phyloP scores from a whole-genome alignment of 2,113 vertebrate genomes.

The Ptilorrhoa leucosticta region DNA sequence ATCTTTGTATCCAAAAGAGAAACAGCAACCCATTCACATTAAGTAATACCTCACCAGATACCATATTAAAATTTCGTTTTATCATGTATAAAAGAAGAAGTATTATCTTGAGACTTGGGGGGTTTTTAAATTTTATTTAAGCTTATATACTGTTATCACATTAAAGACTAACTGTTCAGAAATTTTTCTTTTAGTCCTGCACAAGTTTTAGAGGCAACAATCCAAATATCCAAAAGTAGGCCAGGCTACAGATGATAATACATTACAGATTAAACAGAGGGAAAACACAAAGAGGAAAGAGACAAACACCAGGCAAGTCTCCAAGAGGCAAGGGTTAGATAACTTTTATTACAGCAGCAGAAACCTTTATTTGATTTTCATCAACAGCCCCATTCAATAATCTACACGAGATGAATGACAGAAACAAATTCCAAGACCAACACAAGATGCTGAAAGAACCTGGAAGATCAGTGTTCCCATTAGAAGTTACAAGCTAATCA shows the following conservation, averaged over 20 bases:
- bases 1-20: background rate
- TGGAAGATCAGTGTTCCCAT: conserved; percentile 21
- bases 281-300: conserved; percentile 35
- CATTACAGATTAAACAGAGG: background rate
- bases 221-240: background rate
- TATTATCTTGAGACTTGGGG: background rate
- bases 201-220: background rate
- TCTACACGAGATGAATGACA: background rate
- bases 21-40: background rate
- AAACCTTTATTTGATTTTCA: conserved; percentile 50
- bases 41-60: background rate
- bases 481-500: background rate
- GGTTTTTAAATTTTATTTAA: background rate
- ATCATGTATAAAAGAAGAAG: background rate
- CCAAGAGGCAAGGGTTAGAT: conserved; percentile 18
- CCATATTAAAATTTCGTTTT: background rate
- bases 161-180: background rate
- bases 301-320: conserved; percentile 45
- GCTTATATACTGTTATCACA: background rate
- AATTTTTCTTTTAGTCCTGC: background rate
- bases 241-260: background rate
- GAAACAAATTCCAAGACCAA: conserved; percentile 27
- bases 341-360: conserved; percentile 36
- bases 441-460: background rate
- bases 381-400: conserved; percentile 32